phyloP scores from a whole-genome alignment of 2,888 invertebrate species.

The Deilephila porcellus region DNA sequence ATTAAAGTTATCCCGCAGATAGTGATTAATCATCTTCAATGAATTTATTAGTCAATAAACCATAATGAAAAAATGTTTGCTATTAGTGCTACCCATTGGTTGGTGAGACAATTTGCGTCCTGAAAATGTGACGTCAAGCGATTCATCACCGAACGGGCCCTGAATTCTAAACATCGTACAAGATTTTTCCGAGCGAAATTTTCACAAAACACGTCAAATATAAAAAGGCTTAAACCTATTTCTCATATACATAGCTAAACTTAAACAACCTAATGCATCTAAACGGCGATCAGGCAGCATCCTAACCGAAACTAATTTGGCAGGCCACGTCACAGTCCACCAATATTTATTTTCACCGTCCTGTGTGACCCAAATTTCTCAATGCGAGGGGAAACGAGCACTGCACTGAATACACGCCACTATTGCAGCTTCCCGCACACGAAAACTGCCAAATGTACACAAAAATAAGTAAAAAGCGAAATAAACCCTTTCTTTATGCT shows the following conservation, averaged over 20 bases:
- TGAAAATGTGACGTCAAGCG: too few relatives aligned
- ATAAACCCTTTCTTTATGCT: conserved; percentile 5
- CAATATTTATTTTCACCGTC: conserved; percentile 30
- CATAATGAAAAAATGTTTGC: too few relatives aligned
- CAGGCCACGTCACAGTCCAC: conserved; percentile 1
- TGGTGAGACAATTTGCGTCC: too few relatives aligned
- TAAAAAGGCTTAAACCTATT: not conserved
- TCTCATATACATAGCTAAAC: not conserved
- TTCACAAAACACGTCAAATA: too few relatives aligned
- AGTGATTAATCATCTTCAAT: too few relatives aligned
- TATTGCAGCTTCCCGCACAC: conserved; percentile 3
- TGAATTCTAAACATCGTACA: too few relatives aligned
- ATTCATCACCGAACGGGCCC: too few relatives aligned
- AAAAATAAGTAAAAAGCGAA: conserved; percentile 19
- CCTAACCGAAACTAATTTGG: conserved; percentile 4
- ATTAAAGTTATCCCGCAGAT: too few relatives aligned
- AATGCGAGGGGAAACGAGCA: not conserved
- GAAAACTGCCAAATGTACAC: conserved; percentile 14
- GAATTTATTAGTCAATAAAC: too few relatives aligned
- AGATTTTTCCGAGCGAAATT: too few relatives aligned
- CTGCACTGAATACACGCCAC: conserved; percentile 2
- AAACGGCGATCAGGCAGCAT: not conserved
- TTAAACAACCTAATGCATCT: not conserved
- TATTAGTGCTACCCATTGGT: too few relatives aligned
- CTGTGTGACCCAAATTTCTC: conserved; percentile 3